phyloP scores from a whole-genome alignment of 2,888 invertebrate species.

The Sussaba pulchella region DNA sequence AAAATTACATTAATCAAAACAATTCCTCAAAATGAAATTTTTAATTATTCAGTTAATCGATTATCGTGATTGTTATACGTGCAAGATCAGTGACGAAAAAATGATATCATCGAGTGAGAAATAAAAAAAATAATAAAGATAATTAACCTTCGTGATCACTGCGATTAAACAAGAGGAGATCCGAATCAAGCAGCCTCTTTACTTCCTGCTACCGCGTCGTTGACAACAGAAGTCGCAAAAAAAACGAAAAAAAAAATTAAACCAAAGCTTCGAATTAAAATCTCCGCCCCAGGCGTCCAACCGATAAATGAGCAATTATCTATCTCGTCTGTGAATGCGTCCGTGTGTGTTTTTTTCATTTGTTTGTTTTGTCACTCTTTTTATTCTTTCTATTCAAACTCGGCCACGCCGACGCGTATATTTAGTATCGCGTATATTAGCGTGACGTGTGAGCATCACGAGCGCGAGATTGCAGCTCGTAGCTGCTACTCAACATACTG shows the following conservation, averaged over 20 bases:
- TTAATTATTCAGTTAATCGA: background rate
- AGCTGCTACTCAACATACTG: slow-evolving; percentile 66
- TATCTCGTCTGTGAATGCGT: slow-evolving; percentile 14
- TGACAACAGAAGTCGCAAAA: background rate
- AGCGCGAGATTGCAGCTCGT: slow-evolving; percentile 63
- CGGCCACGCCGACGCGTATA: slow-evolving; percentile 43
- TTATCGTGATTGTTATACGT: background rate
- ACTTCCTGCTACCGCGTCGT: background rate
- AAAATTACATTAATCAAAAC: background rate
- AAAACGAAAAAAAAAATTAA: slow-evolving; percentile 14
- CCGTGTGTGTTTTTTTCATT: too few relatives aligned
- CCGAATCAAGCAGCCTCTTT: background rate
- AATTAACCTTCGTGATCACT: background rate
- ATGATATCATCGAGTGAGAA: too few relatives aligned
- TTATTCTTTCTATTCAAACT: slow-evolving; percentile 30
- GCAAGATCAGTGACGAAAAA: background rate
- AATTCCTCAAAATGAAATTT: background rate
- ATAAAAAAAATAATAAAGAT: too few relatives aligned
- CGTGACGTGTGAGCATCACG: slow-evolving; percentile 62
- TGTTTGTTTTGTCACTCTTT: too few relatives aligned
- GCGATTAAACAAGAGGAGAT: background rate
- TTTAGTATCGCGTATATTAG: too few relatives aligned
- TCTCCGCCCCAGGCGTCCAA: slow-evolving; percentile 58
- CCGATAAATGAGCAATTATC: slow-evolving; percentile 63
- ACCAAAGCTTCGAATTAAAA: slow-evolving; percentile 36